Percentiles rank a stretch among this genome's conserved stretches.
Conservation (phyloP, 2,113 vertebrate genomes). For the Clarias batrachus region DNA sequence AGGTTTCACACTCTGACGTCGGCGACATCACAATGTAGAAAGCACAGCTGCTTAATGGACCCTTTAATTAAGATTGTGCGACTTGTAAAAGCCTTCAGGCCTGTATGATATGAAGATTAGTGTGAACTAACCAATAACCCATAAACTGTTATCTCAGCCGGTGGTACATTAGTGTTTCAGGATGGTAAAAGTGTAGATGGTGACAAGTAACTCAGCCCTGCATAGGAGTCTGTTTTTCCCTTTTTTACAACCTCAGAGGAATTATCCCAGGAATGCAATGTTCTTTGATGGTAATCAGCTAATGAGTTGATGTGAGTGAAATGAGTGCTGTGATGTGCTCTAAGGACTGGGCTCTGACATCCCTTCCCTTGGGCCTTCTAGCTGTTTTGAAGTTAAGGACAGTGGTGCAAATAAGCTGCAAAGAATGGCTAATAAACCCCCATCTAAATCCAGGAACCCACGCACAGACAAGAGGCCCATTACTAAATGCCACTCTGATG, state of each 20-base stretch:
- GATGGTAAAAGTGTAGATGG: neutral
- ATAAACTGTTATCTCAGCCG: neutral
- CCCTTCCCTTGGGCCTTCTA: neutral
- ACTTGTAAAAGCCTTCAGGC: neutral
- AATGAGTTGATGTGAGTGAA: neutral
- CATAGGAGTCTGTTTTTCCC: neutral
- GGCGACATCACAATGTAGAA: neutral
- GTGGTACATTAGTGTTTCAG: neutral
- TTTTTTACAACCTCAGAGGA: neutral
- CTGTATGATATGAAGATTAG: neutral
- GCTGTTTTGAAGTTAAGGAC: neutral
- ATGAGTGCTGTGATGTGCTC: neutral
- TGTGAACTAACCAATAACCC: neutral
- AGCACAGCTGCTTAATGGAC: neutral
- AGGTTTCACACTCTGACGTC: neutral
- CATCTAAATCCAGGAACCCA: neutral
- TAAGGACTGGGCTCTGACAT: neutral
- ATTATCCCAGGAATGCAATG: neutral
- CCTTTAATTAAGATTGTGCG: neutral
- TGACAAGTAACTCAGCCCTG: neutral
- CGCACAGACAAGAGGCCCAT: neutral
- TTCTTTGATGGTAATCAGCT: neutral
- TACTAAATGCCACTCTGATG: neutral
- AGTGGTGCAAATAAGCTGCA: neutral
- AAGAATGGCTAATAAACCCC: slow-evolving; percentile 4